Evolutionary conservation across 1,140 invertebrate species (phyloP), one percentile per base, ranked within the genome.

Genomic region (Drosophila ananassae): DNA sequence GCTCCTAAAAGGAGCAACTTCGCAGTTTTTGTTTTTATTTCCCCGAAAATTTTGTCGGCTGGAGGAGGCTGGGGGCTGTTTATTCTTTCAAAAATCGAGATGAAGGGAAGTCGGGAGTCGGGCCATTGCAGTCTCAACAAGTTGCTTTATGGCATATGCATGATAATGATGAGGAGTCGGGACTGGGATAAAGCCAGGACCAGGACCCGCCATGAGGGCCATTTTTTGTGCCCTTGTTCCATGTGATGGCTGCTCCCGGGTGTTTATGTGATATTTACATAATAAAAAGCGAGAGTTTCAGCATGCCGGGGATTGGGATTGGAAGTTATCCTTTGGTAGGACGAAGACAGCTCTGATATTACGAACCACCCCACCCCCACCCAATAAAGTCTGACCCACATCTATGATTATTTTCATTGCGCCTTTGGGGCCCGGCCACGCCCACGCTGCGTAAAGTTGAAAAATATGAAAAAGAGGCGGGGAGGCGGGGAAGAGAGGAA

Each of bases 191-290:
- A 46, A 30, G 53, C 46, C 59, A 41, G 48, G 61, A 75, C 46
- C 59, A 41, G 39, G 54, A 75, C 61, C 61, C 55, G 30, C 53
- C 46, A 54, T 55, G 52, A 61, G 55, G 55, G 69, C 46, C 63
- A 62, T 77, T 87, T 71, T 71, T 73, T 73, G 75, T 68, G 83
- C 63, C 79, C 71, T 61, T 71, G 59, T 64, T 89, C 89, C 83
- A 76, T 82, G 78, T 89, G 83, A 89, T 79, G 79, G 77, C 77
- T 68, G 85, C 85, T 90, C 62, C 81, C 79, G 85, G 85, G 75
- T 90, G 85, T 90, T 90, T 90, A 90, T 90, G 85, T 63, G 73
- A 87, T 85, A 90, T 90, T 90, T 90, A 90, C 87, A 90, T 90
- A 90, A 90, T 90, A 90, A 90, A 90, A 75, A 90, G 81, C 83